Conservation (phyloP, 2,888 invertebrate species). For the Nectonema munidae region DNA sequence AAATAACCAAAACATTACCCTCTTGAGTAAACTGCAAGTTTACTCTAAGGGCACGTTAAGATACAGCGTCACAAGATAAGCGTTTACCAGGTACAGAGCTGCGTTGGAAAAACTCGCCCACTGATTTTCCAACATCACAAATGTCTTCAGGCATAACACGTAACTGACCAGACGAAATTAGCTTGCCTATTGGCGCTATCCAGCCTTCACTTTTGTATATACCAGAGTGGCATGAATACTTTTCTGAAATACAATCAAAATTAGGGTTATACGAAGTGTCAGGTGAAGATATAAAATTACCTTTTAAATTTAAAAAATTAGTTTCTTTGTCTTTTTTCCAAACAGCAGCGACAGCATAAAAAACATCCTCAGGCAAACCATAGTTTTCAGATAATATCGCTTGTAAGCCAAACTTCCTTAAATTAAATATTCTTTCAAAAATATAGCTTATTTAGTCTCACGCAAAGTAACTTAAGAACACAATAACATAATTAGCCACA, state of each 20-base stretch:
- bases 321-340: constrained; percentile 1
- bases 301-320: constrained; percentile 1
- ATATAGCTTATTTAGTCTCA: no score
- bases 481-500: no score
- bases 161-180: neutral
- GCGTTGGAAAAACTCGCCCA: constrained; percentile 68
- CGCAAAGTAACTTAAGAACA: no score
- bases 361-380: neutral
- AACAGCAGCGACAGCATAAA: neutral
- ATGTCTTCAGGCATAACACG: constrained; percentile 1
- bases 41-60: no score
- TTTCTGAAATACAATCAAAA: neutral
- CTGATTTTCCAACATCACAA: constrained; percentile 52
- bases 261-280: no score
- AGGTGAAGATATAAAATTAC: no score
- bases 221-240: neutral
- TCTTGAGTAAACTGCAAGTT: no score
- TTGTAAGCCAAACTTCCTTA: neutral
- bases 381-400: constrained; percentile 9
- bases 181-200: neutral
- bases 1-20: no score
- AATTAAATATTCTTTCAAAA: no score
- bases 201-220: neutral
- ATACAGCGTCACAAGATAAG: constrained; percentile 25
- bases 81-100: constrained; percentile 79